Conservation (phyloP, 2,113 vertebrate species). For the Platycercus adscitus region DNA sequence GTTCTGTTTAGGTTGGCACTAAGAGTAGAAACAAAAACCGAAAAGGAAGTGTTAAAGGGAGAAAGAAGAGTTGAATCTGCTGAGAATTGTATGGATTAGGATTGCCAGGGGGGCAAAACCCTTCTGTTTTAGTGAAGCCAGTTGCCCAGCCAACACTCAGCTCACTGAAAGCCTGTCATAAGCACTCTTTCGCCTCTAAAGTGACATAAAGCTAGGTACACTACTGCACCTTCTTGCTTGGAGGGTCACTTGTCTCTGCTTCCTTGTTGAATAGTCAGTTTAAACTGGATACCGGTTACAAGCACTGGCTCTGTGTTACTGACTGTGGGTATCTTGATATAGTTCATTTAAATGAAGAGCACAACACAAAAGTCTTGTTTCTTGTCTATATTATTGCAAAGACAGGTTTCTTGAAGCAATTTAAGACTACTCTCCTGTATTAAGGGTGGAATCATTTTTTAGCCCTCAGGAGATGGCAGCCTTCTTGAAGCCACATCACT, state of each 20-base stretch:
- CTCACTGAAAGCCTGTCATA: neutral
- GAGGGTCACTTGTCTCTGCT: neutral
- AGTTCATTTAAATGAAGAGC: neutral
- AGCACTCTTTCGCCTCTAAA: neutral
- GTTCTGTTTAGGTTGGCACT: neutral
- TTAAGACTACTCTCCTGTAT: neutral
- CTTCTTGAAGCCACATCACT: neutral
- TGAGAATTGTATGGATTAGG: neutral
- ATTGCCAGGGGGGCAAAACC: neutral
- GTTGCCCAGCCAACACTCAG: neutral
- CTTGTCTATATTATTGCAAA: neutral
- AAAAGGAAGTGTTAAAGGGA: neutral
- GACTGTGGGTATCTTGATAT: neutral
- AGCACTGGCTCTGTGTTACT: neutral
- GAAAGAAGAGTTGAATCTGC: neutral
- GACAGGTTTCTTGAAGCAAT: neutral
- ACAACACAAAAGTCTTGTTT: neutral
- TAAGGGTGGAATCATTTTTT: neutral
- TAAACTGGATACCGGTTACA: neutral
- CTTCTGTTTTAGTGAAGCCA: neutral
- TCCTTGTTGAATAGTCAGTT: neutral
- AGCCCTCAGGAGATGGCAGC: neutral
- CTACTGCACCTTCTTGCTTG: neutral
- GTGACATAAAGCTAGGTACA: accelerated
- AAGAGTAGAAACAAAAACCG: neutral